These are phyloP conservation scores for Takifugu flavidus DNA, from an alignment of 2,113 vertebrate species.

Conservation along the genomic window DNA sequence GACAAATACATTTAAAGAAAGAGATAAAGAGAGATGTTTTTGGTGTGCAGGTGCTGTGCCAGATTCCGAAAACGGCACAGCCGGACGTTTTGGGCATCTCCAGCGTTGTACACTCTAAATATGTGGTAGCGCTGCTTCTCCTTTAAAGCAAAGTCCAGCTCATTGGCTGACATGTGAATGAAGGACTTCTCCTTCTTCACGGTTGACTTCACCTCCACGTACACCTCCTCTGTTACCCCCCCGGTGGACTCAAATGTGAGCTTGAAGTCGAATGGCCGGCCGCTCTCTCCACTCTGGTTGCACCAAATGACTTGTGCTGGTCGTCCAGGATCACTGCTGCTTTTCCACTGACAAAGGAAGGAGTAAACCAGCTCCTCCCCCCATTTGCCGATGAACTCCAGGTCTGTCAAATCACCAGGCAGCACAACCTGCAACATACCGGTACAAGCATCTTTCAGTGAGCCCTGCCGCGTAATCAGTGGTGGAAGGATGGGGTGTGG, in stretches of 20 bases:
- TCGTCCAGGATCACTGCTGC: constrained; percentile 31
- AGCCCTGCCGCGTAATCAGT: no score
- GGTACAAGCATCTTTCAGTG: no score
- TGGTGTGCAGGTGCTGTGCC: constrained; percentile 77
- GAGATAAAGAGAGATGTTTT: constrained; percentile 71
- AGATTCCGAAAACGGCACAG: constrained; percentile 77
- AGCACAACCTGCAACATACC: constrained; percentile 55
- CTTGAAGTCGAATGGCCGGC: constrained; percentile 75
- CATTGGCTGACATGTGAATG: constrained; percentile 74
- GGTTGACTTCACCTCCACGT: constrained; percentile 78
- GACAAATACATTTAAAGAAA: constrained; percentile 37
- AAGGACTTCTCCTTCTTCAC: constrained; percentile 70
- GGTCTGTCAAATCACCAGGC: constrained; percentile 44
- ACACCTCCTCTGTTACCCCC: constrained; percentile 25
- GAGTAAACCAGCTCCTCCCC: constrained; percentile 76
- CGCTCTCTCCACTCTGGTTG: constrained; percentile 72
- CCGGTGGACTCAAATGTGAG: constrained; percentile 45
- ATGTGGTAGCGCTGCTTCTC: constrained; percentile 74
- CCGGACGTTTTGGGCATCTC: constrained; percentile 64
- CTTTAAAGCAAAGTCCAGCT: constrained; percentile 75
- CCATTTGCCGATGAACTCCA: constrained; percentile 67
- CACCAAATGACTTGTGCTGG: constrained; percentile 69
- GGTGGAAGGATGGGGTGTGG: no score
- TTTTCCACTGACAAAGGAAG: constrained; percentile 74
- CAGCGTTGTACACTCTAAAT: constrained; percentile 73